These are phyloP conservation scores for Camarhynchus parvulus DNA, from an alignment of 2,113 vertebrate species.

Conservation along the genomic window DNA sequence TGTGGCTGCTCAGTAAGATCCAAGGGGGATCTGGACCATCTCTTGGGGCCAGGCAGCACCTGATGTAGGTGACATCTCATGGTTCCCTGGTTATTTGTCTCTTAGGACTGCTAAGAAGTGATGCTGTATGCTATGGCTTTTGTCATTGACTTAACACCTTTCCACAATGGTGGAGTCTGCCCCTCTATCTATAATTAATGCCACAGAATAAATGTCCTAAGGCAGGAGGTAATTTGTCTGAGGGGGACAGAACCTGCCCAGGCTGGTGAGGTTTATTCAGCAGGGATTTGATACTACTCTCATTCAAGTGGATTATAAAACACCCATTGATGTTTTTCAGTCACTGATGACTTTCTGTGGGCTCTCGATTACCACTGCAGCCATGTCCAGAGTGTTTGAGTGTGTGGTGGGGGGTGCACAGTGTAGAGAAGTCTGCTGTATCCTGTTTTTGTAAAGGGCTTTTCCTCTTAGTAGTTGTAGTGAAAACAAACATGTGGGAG, in stretches of 20 bases:
- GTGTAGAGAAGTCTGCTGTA: background rate
- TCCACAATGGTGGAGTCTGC: rapidly evolving
- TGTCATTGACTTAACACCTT: background rate
- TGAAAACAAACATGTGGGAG: slow-evolving; percentile 64
- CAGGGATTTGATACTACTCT: background rate
- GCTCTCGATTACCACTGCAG: background rate
- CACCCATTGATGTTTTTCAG: background rate
- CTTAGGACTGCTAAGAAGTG: background rate
- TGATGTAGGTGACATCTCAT: background rate
- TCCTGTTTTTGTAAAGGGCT: slow-evolving; percentile 68
- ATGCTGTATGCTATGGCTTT: background rate
- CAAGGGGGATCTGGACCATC: rapidly evolving
- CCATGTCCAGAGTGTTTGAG: background rate
- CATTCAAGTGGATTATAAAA: background rate
- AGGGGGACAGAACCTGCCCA: background rate
- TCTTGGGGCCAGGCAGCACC: background rate
- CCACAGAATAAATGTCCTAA: background rate
- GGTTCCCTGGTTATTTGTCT: background rate
- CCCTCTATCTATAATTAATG: background rate
- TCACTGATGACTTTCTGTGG: background rate
- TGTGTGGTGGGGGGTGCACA: background rate
- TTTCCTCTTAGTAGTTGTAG: slow-evolving; percentile 67
- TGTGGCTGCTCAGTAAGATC: background rate
- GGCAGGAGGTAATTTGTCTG: background rate
- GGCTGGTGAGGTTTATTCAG: background rate